Base-by-base conservation (phyloP, 2,797 vertebrate species). In the Anomalospiza imberbis region DNA sequence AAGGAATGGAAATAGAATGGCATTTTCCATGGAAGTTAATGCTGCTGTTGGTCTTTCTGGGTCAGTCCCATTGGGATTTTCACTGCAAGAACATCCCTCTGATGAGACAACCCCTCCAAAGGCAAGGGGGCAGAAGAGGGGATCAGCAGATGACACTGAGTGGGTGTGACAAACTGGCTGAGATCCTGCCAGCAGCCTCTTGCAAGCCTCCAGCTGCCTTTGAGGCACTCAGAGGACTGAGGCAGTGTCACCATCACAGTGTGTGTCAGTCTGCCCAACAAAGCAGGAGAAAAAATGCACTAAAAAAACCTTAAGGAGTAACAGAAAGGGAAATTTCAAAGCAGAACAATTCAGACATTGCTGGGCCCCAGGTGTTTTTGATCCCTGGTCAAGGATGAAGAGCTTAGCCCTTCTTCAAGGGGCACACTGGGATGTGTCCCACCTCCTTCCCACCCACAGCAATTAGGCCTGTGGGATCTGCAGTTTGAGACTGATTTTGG, bases 141-240 rank as follows among this genome's bases (percentile, higher is more conserved):
- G 57, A 80, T 47, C 75, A 60, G 45, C 15, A 48, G 28, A 13
- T 55, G 73, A 51, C 74, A 61, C 61, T 31, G 70, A 88, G 57
- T 28, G 61, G 60, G 44, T 51, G 78, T 74, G 90, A 91, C 61
- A 91, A 67, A 58, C 21, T 18, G 79, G 86, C 54, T 73, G 79
- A 55, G 76, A 62, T 72, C 36, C 80, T 94, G 71, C 44, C 93
- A 91, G 93, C 47, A 96, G 72, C 86, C 47, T 88, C 72, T 60
- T 85, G 77, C 31, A 62, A 61, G 74, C 61, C 88, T 91, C 91
- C 87, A 87, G 61, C 77, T 65, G 94, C 60, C 89, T 92, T 44
- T 81, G 88, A n/a, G 77, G 57, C 53, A 21, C 78, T 87, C 40
- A 4, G 32, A 63, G 79, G 2, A 38, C 86, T 34, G 78, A 81